These are phyloP conservation scores for Brachycybe producta DNA, from an alignment of 2,888 invertebrate species.

Conservation along the genomic window DNA sequence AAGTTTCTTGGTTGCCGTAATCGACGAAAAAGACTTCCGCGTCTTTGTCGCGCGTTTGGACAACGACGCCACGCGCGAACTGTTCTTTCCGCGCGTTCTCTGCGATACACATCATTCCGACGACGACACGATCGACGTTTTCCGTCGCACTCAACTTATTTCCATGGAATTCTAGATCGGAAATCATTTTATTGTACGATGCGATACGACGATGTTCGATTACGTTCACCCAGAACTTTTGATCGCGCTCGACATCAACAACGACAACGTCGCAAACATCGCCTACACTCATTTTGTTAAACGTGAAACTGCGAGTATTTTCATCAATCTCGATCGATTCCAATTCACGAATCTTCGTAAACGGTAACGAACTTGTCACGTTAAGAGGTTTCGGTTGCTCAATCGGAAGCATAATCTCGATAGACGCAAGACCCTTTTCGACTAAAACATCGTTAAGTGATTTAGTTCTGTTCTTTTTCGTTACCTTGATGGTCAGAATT, in stretches of 20 bases:
- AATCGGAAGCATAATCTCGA: too few species aligned
- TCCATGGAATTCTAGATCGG: background rate
- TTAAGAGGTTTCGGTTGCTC: too few species aligned
- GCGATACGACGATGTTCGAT: background rate
- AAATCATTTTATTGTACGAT: background rate
- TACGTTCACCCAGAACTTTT: background rate
- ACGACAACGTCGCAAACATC: background rate
- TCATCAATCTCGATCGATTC: too few species aligned
- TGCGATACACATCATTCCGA: background rate
- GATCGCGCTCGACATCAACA: background rate
- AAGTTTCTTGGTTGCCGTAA: conserved; percentile 3
- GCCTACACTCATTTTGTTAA: background rate
- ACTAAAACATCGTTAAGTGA: too few species aligned
- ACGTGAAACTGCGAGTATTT: background rate
- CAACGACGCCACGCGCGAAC: background rate
- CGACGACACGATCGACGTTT: background rate
- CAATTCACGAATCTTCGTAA: too few species aligned
- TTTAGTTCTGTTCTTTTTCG: too few species aligned
- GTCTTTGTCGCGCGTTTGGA: background rate
- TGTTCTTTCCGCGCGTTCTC: background rate
- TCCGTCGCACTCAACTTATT: too few species aligned
- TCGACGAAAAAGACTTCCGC: background rate
- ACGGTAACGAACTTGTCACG: too few species aligned
- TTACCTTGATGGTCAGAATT: background rate
- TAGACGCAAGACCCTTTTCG: too few species aligned